phyloP scores from a whole-genome alignment of 2,888 invertebrate genomes.

The Carterocephalus palaemon region DNA sequence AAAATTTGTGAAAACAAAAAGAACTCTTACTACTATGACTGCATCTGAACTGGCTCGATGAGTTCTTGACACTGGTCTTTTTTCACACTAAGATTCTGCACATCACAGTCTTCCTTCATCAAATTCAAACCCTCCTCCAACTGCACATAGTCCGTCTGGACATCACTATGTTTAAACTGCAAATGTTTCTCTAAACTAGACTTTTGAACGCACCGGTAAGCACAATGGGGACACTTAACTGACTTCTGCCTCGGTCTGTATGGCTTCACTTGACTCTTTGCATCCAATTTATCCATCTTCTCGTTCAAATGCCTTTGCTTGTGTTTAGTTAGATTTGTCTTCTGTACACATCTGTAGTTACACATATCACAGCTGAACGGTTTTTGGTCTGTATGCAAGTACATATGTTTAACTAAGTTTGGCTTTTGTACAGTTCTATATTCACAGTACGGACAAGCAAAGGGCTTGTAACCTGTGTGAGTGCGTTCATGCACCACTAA shows the following conservation, averaged over 20 bases:
- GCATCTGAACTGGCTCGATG: conserved; percentile 33
- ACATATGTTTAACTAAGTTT: conserved; percentile 75
- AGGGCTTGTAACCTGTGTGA: conserved; percentile 73
- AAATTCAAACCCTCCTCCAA: conserved; percentile 45
- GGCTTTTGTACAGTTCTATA: conserved; percentile 74
- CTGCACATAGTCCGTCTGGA: conserved; percentile 15
- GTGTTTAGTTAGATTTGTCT: conserved; percentile 72
- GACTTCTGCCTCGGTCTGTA: conserved; percentile 67
- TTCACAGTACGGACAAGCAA: conserved; percentile 71
- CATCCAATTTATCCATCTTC: conserved; percentile 52
- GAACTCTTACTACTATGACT: conserved; percentile 37
- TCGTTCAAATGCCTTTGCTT: conserved; percentile 69
- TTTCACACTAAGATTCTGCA: conserved; percentile 25
- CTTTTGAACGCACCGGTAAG: conserved; percentile 68
- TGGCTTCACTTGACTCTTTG: conserved; percentile 55
- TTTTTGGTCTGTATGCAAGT: conserved; percentile 71
- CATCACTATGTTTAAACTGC: conserved; percentile 59
- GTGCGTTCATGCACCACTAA: conserved; percentile 72
- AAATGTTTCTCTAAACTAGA: conserved; percentile 71
- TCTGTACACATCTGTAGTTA: conserved; percentile 70
- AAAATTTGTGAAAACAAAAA: conserved; percentile 12
- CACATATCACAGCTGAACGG: conserved; percentile 73
- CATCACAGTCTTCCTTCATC: conserved; percentile 45
- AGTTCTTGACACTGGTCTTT: conserved; percentile 30
- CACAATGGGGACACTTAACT: conserved; percentile 62